Base-by-base conservation (phyloP, 2,797 vertebrate species). In the Gouania willdenowi region DNA sequence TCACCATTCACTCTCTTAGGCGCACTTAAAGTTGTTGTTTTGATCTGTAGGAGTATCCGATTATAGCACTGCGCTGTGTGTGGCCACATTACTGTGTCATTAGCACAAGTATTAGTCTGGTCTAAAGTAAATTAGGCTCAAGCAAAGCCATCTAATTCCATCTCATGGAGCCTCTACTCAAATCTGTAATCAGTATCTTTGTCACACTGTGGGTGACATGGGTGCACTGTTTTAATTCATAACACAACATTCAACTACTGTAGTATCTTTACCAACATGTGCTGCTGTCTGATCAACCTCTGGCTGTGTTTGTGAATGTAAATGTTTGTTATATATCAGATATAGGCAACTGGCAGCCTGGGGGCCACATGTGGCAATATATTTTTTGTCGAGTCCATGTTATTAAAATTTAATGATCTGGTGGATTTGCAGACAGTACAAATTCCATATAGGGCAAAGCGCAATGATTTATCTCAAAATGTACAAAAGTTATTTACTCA, bases 151-250 rank as follows among this genome's bases (percentile, higher is more conserved):
- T 64, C 31, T 53, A 10, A 65, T 73, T 60, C 59, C 45, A 54
- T 46, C 54, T 54, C 37, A 29, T 62, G 24, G 58, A 67, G 56
- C 12, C 17, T 50, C 24, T 70, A 63, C 76, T 76, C 71, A 54
- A 73, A 79, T 61, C 39, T 32, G 57, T 67, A 59, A 77, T 76
- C 64, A 55, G 52, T 7, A 19, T 56, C 38, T 57, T 46, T 23
- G 22, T 41, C 24, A n/a, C n/a, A n/a, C n/a, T n/a, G n/a, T n/a
- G n/a, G n/a, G n/a, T n/a, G n/a, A n/a, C 49, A 38, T 62, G 39
- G 26, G 2, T 33, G 8, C 41, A 43, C 41, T 36, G 42, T 27
- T 43, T 47, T 48, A n/a, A 55, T 45, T 42, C 56, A 52, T 48
- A 36, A 41, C 31, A 19, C 0, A 17, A 48, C 41, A 29, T 3